Conservation (phyloP, 2,113 vertebrate species). For the Podarcis raffonei region DNA sequence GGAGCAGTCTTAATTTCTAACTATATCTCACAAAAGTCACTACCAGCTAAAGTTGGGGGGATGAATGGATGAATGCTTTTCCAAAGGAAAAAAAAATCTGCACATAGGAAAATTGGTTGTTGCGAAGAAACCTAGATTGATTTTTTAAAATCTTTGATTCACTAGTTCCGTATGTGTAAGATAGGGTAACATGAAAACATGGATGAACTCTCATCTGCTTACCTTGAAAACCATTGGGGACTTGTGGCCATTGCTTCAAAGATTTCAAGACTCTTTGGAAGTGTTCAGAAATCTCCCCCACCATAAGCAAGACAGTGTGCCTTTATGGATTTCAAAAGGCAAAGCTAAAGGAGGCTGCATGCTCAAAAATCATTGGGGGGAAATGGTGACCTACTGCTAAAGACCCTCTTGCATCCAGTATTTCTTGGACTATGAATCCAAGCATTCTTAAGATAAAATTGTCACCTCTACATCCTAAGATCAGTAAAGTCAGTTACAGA, state of each 20-base stretch:
- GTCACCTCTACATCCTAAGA: neutral
- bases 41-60: neutral
- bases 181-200: neutral
- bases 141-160: neutral
- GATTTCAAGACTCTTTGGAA: too few species aligned
- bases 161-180: neutral
- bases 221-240: too few species aligned
- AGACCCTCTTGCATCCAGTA: too few species aligned
- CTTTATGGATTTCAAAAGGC: too few species aligned
- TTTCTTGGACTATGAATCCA: neutral
- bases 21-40: neutral
- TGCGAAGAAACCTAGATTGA: neutral
- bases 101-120: neutral
- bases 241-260: too few species aligned
- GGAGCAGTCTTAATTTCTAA: neutral
- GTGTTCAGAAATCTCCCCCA: too few species aligned
- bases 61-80: neutral
- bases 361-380: too few species aligned
- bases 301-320: too few species aligned
- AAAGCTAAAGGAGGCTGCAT: too few species aligned
- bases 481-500: neutral
- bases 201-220: neutral
- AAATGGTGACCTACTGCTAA: too few species aligned
- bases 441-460: neutral
- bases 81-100: neutral